Evolutionary conservation across 92 coral and sea anemone genomes (phyloP).

Genomic region (Pocillopora grandis): DNA sequence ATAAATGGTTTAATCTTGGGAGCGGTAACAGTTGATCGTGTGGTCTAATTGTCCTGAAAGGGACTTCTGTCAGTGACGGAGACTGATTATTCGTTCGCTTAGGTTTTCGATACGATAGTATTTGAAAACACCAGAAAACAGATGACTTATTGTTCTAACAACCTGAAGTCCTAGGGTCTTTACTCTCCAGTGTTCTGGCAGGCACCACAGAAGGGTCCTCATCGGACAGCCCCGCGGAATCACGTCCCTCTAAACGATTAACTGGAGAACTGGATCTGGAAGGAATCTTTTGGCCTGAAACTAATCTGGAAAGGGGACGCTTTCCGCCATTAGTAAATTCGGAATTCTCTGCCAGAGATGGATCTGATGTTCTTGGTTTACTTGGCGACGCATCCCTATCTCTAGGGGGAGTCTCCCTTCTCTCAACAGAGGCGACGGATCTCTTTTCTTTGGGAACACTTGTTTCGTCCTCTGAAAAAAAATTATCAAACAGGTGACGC

Average conservation of each 20-base stretch:
- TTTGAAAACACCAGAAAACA: not conserved
- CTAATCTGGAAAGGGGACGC: constrained; percentile 29
- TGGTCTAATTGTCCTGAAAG: too few species aligned
- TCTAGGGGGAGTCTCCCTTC: constrained; percentile 17
- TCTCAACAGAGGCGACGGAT: not conserved
- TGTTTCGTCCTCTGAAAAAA: constrained; percentile 1
- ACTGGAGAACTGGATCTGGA: not conserved
- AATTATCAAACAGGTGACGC: too few species aligned
- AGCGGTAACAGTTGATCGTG: not conserved
- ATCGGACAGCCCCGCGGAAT: constrained; percentile 11
- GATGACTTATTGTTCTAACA: not conserved
- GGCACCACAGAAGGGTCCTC: constrained; percentile 22
- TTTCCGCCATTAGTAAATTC: constrained; percentile 9
- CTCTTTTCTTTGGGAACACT: not conserved
- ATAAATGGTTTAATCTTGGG: too few species aligned
- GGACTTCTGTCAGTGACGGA: too few species aligned
- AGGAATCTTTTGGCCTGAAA: constrained; percentile 10
- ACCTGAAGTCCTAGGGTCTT: constrained; percentile 28
- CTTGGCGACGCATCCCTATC: constrained; percentile 3
- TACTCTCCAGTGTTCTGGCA: constrained; percentile 23
- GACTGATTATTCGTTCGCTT: too few species aligned
- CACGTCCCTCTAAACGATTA: constrained; percentile 14
- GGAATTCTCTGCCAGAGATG: not conserved
- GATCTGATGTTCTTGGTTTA: constrained; percentile 22
- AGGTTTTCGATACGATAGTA: too few species aligned